Percentiles rank a stretch among this genome's conserved stretches.
These are phyloP conservation scores for Rapana venosa DNA, from an alignment of 2,888 invertebrate species.

Conservation along the genomic window DNA sequence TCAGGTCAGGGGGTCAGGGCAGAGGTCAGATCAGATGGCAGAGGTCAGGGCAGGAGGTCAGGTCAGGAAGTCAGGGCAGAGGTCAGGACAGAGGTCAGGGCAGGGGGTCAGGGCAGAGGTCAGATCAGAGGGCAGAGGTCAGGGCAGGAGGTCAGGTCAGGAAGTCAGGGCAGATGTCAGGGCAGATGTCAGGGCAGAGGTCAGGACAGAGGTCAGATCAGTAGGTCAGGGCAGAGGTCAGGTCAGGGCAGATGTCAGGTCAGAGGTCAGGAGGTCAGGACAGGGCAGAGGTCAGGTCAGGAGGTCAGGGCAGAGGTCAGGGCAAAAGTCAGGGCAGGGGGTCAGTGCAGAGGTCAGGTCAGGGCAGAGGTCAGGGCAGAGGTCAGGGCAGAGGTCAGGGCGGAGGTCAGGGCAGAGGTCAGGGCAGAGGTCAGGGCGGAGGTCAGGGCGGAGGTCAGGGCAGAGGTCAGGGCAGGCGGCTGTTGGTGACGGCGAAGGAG, in stretches of 20 bases:
- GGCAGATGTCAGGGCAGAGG: not conserved
- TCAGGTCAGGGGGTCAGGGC: too few species aligned
- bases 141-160: too few species aligned
- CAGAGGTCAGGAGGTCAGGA: too few species aligned
- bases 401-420: not conserved
- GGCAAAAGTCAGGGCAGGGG: not conserved
- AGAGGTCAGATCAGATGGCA: too few species aligned
- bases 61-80: not conserved
- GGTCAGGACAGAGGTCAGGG: not conserved
- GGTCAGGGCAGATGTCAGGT: too few species aligned
- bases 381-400: not conserved
- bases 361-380: not conserved
- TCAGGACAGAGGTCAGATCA: too few species aligned
- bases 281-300: not conserved
- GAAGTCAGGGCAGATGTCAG: not conserved
- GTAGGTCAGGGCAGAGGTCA: not conserved
- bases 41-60: not conserved
- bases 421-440: not conserved
- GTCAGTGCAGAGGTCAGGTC: not conserved
- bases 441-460: not conserved
- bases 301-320: not conserved
- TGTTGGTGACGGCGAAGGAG: slow-evolving; percentile 13
- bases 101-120: not conserved
- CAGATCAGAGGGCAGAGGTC: too few species aligned
- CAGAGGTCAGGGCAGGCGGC: not conserved